Base-by-base conservation (phyloP, 2,888 invertebrate species). In the Morinoia aosen region DNA sequence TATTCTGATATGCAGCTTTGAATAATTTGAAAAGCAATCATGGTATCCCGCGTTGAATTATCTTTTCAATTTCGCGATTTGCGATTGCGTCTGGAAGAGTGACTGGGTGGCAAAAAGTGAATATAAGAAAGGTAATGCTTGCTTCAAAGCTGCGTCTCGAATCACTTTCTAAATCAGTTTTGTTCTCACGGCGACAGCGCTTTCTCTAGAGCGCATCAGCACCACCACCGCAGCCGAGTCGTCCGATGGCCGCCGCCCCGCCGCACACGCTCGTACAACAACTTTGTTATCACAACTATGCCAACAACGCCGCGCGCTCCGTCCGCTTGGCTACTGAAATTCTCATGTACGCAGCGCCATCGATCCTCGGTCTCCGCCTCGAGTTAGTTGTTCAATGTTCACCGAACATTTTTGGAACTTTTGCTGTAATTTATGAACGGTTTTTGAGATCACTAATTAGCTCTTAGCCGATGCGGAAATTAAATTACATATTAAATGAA, bases 221-320 rank as follows among this genome's bases (percentile, higher is more conserved):
- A 33, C 33, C 76, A 33, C 76, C 8, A 8, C 33, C 76, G 76
- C 33, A 33, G 76, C 76, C 25, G 25, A 76, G 76, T 76, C 25
- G 25, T 33, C 2, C 48, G 19, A 8, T 16, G 76, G 8, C 33
- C 25, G 76, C 8, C 10, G 25, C 25, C 64, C 19, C 8, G 76
- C 76, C 33, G 76, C 33, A 33, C 76, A 33, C 76, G 76, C 76
- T 16, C 76, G 76, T 61, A 61, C 76, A 64, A 64, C 64, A 76
- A 76, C 76, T 76, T 76, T 76, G 76, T 76, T 76, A 76, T 76
- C 76, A 76, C 76, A 76, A 76, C 76, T 76, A 76, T 76, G 76
- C 76, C 76, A 76, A 76, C 76, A 76, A 76, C 76, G 76, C 76
- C 76, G 76, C 33, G 76, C 76, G 76, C 76, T 76, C 33, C 76